These are phyloP conservation scores for Rhipidura dahli DNA, from an alignment of 2,113 vertebrate species.

Conservation along the genomic window DNA sequence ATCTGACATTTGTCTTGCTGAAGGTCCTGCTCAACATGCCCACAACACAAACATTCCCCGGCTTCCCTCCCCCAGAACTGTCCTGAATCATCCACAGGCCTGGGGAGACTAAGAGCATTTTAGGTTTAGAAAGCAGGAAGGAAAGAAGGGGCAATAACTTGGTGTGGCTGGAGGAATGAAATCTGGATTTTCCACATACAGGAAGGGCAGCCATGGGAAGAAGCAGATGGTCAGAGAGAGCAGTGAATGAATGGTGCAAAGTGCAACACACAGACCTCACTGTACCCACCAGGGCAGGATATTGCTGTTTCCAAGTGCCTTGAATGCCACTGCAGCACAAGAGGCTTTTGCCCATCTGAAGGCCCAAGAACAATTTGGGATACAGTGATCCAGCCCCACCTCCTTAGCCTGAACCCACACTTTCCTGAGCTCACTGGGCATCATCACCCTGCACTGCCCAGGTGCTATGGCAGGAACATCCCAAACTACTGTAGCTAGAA, in stretches of 20 bases:
- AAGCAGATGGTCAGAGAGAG: neutral
- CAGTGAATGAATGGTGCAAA: neutral
- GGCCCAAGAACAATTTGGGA: neutral
- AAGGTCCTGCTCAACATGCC: conserved; percentile 3
- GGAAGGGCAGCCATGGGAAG: neutral
- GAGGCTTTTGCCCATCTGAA: neutral
- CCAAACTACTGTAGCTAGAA: neutral
- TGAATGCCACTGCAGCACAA: neutral
- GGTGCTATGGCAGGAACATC: neutral
- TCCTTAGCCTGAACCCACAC: neutral
- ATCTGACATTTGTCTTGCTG: neutral
- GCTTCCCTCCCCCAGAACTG: neutral
- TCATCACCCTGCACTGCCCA: neutral
- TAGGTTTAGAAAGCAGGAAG: neutral
- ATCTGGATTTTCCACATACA: neutral
- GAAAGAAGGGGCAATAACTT: neutral
- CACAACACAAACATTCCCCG: neutral
- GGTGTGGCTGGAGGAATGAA: neutral
- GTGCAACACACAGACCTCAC: fast-evolving
- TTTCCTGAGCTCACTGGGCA: neutral
- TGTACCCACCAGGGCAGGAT: neutral
- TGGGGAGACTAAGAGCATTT: neutral
- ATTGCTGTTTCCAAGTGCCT: neutral
- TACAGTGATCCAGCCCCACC: neutral
- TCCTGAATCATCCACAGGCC: neutral